Evolutionary conservation across 2,113 vertebrate genomes (phyloP), one percentile per base, ranked within the genome.

Genomic region (Garra rufa): DNA sequence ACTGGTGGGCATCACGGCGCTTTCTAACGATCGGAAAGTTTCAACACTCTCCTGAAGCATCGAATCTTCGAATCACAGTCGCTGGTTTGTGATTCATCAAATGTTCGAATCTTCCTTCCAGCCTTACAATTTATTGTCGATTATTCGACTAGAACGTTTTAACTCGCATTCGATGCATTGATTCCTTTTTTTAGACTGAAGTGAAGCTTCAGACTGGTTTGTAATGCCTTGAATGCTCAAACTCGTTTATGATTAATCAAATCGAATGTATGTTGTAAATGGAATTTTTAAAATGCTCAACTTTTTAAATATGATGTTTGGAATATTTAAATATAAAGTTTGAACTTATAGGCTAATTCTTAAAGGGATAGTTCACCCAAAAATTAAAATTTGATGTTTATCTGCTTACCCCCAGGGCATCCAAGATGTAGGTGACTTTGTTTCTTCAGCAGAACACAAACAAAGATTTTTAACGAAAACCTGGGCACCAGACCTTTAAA

Each of bases 1-100:
- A 28, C 10, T 26, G 21, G 30, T 77, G 76, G 52, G 52, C 15
- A 48, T 67, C 3, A 7, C 24, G 7, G 34, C 10, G 57, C n/a
- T 44, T 79, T 79, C 57, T 48, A 74, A 9, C n/a, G 70, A 26
- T 26, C 73, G 73, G 24, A 21, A 75, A 50, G 46, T 75, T 75
- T 75, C 44, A 9, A 2, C 9, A 30, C 46, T 30, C 26, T 9
- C 44, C 11, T 14, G 69, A 70, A 44, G 21, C 41, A 43, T 69
- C 65, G 30, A 38, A 69, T 41, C 17, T 69, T 69, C 19, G 30
- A 41, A 6, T 69, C 65, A 41, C 17, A 21, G 17, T 28, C 6
- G 6, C 63, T 38, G 34, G 19, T 14, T 7, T 44, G 28, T 41
- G 48, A 30, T 7, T 9, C 3, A 9, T n/a, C 28, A 41, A 57